Conservation (phyloP, 2,888 invertebrate species). For the Brassicogethes aeneus region DNA sequence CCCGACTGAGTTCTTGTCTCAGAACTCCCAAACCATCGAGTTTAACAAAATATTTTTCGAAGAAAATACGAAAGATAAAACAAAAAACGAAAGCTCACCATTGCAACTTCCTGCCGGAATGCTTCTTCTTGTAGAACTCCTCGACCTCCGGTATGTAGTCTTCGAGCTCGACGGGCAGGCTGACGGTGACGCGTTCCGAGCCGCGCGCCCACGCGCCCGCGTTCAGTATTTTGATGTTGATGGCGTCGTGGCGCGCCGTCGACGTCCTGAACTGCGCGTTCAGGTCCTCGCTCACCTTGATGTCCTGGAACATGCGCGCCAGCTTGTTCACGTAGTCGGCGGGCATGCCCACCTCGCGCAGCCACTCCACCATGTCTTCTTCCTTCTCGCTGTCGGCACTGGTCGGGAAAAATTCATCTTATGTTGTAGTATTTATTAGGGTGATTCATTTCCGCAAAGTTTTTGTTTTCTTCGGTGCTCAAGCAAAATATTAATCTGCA, state of each 20-base stretch:
- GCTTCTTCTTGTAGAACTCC: slow-evolving; percentile 96
- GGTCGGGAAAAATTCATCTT: too few species aligned
- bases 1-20: too few species aligned
- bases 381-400: slow-evolving; percentile 99
- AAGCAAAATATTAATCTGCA: too few species aligned
- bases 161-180: slow-evolving; percentile 93
- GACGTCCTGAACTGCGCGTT: slow-evolving; percentile 74
- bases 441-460: too few species aligned
- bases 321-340: slow-evolving; percentile 98
- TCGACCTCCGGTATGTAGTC: slow-evolving; percentile 99
- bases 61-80: too few species aligned
- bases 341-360: slow-evolving; percentile 97
- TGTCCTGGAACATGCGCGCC: slow-evolving; percentile 96
- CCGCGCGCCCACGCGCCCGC: slow-evolving; percentile 97
- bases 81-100: slow-evolving; percentile 73
- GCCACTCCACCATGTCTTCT: slow-evolving; percentile 98
- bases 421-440: too few species aligned
- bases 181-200: slow-evolving; percentile 89
- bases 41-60: too few species aligned
- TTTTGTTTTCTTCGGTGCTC: too few species aligned
- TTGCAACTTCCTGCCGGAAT: slow-evolving; percentile 93
- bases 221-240: slow-evolving; percentile 97
- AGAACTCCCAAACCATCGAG: too few species aligned
- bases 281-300: slow-evolving; percentile 94
- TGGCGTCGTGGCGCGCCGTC: slow-evolving; percentile 73